Evolutionary conservation across 2,797 vertebrate species (phyloP), one percentile per base, ranked within the genome.

Genomic region (Zenarchopterus dispar): DNA sequence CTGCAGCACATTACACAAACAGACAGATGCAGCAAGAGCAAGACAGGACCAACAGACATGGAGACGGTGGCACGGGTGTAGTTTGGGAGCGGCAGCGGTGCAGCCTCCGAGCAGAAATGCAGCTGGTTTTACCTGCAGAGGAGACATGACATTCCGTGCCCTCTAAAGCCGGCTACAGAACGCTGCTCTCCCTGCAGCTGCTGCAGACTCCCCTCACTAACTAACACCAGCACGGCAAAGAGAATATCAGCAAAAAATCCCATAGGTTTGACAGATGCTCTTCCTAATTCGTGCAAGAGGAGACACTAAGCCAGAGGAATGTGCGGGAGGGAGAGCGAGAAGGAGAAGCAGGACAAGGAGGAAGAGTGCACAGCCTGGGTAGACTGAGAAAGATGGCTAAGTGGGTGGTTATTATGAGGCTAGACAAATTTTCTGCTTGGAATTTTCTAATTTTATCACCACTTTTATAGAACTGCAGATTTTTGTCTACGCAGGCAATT

Each of bases 71-170:
- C 64, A 70, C 57, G 31, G 36, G 39, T 19, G 13, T 67, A 62
- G 61, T 77, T 56, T 26, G 18, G 58, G 54, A 49, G 68, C 63
- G 66, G 64, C 66, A 71, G 81, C 42, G 5, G 58, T 51, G 73
- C 81, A 74, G 56, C 55, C 43, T 67, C 33, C 41, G 24, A 52
- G 65, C 78, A 66, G 62, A 80, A 33, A 70, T 58, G 76, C 80
- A 75, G 85, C 81, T 70, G 78, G 68, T 73, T 80, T 92, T 93
- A 92, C 91, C 91, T 93, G 92, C 91, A 93, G 88, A 92, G 91
- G 91, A 92, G 91, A 92, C 92, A 93, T 93, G 91, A 92, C 92
- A 93, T 93, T 90, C 90, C 90, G 89, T 89, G 90, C 89, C 91
- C 90, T 91, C 88, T 91, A 86, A 80, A 84, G 84, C 89, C 62